Base-by-base conservation (phyloP, 2,888 invertebrate species). In the Ariolimax columbianus region DNA sequence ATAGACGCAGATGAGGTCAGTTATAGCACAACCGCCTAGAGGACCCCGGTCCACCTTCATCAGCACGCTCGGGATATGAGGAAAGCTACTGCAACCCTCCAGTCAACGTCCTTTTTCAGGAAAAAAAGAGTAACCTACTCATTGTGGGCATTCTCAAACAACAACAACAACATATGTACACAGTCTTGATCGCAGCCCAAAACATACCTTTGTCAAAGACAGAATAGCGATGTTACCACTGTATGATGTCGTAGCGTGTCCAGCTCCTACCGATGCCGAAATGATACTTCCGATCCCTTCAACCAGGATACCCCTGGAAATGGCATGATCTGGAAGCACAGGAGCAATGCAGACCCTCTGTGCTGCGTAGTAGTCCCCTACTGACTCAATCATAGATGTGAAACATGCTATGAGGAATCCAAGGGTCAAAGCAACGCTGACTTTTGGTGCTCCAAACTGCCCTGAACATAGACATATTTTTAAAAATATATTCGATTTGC, bases 201-300 rank as follows among this genome's bases (percentile, higher is more conserved):
- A 47, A 51, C 75, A 2, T 83, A 89, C 89, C 86, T 86, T 86
- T 6, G 88, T 84, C 17, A 89, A 63, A 43, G 75, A 83, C 9
- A 89, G 86, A 14, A 90, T 81, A 2, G 90, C 90, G n/a, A 91
- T 88, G 80, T 90, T 89, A 0, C 88, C 87, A 47, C 90, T 91
- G 77, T 89, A 90, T 11, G 91, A 91, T 14, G 92, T 91, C 0
- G 91, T 91, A 30, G 90, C 91, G 79, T 91, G 91, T 0, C 90
- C 90, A 0, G 90, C 91, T 14, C 91, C 92, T 63, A 91, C 86
- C 4, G 89, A 84, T 0, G 91, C 92, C 0, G 91, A 90, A 40
- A 91, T 43, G 1, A 91, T 86, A 80, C 91, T 90, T 0, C 91
- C 90, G 1, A 91, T 9, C 30, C 90, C 90, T 75, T 92, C 92